Percentiles rank a stretch among this genome's conserved stretches.
Conservation (phyloP, 2,797 vertebrate genomes). For the Myiothlypis chrysogaster region DNA sequence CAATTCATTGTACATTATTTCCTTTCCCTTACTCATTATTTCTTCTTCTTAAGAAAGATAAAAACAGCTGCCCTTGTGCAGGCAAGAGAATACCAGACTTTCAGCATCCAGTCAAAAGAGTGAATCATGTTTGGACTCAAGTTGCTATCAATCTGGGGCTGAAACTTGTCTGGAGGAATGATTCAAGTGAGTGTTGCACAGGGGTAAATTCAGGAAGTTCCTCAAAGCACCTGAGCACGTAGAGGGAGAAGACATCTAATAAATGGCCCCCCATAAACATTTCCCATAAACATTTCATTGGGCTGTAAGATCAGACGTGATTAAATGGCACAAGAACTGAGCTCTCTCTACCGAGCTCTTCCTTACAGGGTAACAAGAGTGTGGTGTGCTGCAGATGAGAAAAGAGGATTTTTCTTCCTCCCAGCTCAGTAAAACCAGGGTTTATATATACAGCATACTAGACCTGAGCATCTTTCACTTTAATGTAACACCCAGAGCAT, state of each 20-base stretch:
- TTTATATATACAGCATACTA: neutral
- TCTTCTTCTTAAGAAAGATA: constrained; percentile 19
- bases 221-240: neutral
- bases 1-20: neutral
- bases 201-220: constrained; percentile 3
- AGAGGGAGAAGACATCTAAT: neutral
- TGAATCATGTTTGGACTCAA: neutral
- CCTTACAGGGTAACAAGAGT: neutral
- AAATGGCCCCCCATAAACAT: neutral
- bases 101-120: neutral
- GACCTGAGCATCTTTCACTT: neutral
- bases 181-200: neutral
- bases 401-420: neutral
- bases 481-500: neutral
- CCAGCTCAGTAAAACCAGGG: neutral
- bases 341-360: neutral
- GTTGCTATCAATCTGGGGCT: neutral
- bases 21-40: neutral
- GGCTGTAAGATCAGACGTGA: neutral
- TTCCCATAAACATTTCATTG: neutral
- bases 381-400: neutral
- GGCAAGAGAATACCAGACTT: neutral
- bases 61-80: neutral
- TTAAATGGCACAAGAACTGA: neutral
- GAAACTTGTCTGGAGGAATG: neutral